A percentile compares a stretch with the other conserved stretches of the same genome.
Conservation (phyloP, 2,113 vertebrate genomes). For the Sylvietta virens region DNA sequence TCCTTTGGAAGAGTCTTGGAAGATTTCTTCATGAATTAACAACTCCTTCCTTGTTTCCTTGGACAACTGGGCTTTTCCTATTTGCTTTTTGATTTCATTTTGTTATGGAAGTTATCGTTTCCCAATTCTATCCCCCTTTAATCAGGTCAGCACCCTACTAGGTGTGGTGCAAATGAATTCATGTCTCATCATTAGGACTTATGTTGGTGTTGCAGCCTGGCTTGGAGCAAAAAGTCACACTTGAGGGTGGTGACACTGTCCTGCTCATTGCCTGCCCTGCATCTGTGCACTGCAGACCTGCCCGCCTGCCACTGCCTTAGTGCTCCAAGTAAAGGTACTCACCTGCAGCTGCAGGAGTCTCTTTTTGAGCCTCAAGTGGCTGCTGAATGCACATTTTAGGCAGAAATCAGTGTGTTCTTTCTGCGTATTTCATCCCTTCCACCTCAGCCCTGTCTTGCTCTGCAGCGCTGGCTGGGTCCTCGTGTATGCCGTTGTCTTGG, state of each 20-base stretch:
- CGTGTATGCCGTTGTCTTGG: fast-evolving
- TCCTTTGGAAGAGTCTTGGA: background rate
- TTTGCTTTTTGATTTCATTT: background rate
- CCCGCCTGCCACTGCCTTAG: background rate
- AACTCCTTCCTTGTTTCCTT: background rate
- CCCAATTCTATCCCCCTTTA: background rate
- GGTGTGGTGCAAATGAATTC: background rate
- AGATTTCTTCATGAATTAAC: background rate
- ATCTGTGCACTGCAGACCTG: background rate
- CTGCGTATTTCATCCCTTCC: background rate
- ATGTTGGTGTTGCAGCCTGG: background rate
- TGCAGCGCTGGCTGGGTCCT: background rate
- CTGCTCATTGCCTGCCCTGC: background rate
- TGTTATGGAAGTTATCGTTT: background rate
- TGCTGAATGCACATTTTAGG: background rate
- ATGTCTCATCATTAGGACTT: background rate
- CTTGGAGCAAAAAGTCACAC: background rate
- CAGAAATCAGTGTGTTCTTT: background rate
- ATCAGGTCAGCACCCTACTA: background rate
- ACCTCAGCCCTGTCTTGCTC: background rate
- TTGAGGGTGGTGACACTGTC: background rate
- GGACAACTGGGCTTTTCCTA: background rate
- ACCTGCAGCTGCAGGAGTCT: background rate
- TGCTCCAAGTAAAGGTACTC: background rate
- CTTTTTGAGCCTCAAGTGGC: background rate